Percentiles rank a stretch among this genome's conserved stretches.
Conservation (phyloP, 2,797 vertebrate species). For the Sternarchorhynchus goeldii region DNA sequence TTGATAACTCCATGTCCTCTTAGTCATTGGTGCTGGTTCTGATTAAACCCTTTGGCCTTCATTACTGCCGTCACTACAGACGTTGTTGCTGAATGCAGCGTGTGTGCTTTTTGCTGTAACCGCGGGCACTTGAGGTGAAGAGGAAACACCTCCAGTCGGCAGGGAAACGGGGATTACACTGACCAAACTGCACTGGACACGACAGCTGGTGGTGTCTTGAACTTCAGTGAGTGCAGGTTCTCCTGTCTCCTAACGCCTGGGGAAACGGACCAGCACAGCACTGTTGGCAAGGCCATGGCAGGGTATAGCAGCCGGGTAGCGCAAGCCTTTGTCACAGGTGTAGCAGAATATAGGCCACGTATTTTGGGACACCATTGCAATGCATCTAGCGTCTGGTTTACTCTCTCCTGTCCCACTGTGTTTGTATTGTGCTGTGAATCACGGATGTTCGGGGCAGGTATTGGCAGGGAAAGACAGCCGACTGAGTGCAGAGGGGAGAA, state of each 20-base stretch:
- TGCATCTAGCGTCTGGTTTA: too few relatives aligned
- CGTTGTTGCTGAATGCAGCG: constrained; percentile 40
- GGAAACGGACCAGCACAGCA: not conserved
- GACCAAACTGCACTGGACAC: constrained; percentile 27
- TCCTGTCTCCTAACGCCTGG: not conserved
- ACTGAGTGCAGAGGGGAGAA: not conserved
- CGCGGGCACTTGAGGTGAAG: constrained; percentile 15
- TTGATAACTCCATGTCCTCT: constrained; percentile 35
- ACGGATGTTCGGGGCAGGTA: not conserved
- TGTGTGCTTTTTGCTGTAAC: constrained; percentile 7
- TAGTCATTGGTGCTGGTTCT: constrained; percentile 50
- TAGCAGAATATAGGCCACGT: not conserved
- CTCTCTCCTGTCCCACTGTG: not conserved
- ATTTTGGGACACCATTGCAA: not conserved
- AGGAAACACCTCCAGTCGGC: constrained; percentile 54
- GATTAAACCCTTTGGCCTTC: constrained; percentile 39
- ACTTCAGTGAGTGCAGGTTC: constrained; percentile 17
- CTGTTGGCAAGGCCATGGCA: not conserved
- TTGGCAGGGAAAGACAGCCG: not conserved
- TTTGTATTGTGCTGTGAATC: constrained; percentile 6
- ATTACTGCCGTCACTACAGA: constrained; percentile 53
- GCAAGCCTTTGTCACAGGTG: not conserved
- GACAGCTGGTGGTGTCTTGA: constrained; percentile 21
- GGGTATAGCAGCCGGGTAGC: not conserved
- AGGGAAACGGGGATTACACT: constrained; percentile 36